Percentiles rank a stretch among this genome's conserved stretches.
These are phyloP conservation scores for Amphiprion ocellaris DNA, from an alignment of 2,113 vertebrate species.

Conservation along the genomic window DNA sequence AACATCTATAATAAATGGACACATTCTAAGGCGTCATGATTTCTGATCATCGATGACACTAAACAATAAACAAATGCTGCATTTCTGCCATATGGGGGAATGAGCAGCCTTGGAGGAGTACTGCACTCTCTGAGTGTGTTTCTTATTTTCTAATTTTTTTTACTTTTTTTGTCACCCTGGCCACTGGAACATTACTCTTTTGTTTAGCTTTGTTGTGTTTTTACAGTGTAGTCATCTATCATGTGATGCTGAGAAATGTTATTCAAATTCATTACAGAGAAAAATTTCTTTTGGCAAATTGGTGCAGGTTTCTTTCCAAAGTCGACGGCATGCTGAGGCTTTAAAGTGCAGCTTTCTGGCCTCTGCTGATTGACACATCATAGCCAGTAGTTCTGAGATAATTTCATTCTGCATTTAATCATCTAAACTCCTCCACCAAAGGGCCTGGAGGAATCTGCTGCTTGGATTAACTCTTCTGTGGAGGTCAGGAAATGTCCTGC, in stretches of 20 bases:
- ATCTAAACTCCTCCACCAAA: constrained; percentile 43
- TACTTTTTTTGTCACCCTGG: too few species aligned
- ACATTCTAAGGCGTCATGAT: too few species aligned
- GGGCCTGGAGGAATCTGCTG: constrained; percentile 73
- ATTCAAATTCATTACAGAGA: constrained; percentile 53
- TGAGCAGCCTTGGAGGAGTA: too few species aligned
- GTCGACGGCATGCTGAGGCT: constrained; percentile 8
- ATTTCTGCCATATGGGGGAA: too few species aligned
- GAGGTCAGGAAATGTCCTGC: constrained; percentile 71
- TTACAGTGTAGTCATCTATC: constrained; percentile 26
- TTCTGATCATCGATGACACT: too few species aligned
- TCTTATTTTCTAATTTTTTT: too few species aligned
- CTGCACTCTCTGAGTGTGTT: too few species aligned
- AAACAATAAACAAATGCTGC: too few species aligned
- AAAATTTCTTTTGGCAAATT: constrained; percentile 20
- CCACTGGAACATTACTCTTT: too few species aligned
- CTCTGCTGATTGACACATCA: constrained; percentile 26
- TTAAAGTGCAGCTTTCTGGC: constrained; percentile 11
- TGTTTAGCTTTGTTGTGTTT: too few species aligned
- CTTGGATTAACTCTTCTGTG: constrained; percentile 65
- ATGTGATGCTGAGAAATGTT: constrained; percentile 36
- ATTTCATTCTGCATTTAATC: constrained; percentile 60
- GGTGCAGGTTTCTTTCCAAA: constrained; percentile 32
- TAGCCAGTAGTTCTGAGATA: constrained; percentile 39
- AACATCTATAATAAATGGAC: too few species aligned